Evolutionary conservation across 2,888 invertebrate genomes (phyloP).

Genomic region (Orthosia gothica): DNA sequence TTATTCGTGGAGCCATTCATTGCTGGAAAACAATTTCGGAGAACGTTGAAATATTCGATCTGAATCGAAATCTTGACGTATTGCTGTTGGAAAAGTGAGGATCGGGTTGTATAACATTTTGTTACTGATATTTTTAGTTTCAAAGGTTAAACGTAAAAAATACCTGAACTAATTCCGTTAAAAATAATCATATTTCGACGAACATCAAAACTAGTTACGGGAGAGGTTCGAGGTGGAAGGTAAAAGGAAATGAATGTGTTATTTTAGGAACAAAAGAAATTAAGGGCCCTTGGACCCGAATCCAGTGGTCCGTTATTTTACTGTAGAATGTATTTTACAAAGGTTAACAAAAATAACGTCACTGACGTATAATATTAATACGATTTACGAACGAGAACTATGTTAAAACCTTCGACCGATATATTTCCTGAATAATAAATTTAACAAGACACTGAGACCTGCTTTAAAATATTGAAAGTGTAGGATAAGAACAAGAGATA

Average conservation of each 20-base stretch:
- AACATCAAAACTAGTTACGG: neutral
- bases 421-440: conserved; percentile 38
- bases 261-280: conserved; percentile 48
- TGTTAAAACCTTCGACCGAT: conserved; percentile 19
- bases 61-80: conserved; percentile 19
- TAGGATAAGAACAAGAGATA: conserved; percentile 28
- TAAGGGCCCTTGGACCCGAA: conserved; percentile 6
- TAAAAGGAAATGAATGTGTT: conserved; percentile 32
- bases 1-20: conserved; percentile 50
- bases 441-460: conserved; percentile 24
- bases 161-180: conserved; percentile 4
- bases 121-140: neutral
- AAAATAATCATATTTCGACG: conserved; percentile 10
- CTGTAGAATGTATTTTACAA: conserved; percentile 8
- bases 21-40: conserved; percentile 38
- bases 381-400: conserved; percentile 3
- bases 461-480: conserved; percentile 37
- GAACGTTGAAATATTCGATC: conserved; percentile 30
- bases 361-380: conserved; percentile 11
- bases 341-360: conserved; percentile 4
- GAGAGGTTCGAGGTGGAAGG: conserved; percentile 1
- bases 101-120: neutral
- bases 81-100: neutral
- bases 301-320: conserved; percentile 9
- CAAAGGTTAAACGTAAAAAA: neutral